A percentile compares a stretch with the other conserved stretches of the same genome.
phyloP scores from a whole-genome alignment of 2,797 vertebrate species.

The Loriculus beryllinus region DNA sequence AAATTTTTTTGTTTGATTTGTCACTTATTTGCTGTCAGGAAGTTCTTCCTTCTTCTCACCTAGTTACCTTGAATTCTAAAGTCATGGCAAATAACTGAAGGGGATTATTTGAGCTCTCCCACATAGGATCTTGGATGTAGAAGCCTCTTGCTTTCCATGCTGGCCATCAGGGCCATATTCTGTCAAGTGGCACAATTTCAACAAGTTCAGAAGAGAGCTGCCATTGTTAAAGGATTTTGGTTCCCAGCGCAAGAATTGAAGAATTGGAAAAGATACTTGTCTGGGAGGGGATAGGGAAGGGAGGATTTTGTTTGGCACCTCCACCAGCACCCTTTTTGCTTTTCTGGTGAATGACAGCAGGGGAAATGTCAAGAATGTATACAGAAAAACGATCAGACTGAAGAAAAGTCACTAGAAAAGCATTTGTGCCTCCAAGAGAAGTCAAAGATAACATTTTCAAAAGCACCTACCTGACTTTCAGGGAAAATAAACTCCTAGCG shows the following conservation, averaged over 20 bases:
- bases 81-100: neutral
- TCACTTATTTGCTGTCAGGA: neutral
- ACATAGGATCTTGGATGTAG: accelerated
- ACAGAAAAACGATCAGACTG: neutral
- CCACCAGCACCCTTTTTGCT: neutral
- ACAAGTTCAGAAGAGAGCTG: neutral
- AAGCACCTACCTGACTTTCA: neutral
- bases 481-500: neutral
- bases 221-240: neutral
- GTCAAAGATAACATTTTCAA: neutral
- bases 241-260: neutral
- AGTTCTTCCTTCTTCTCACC: neutral
- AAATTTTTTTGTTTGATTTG: neutral
- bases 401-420: neutral
- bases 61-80: neutral
- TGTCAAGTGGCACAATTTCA: neutral
- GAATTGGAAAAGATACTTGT: neutral
- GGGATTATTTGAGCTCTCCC: neutral
- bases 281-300: neutral
- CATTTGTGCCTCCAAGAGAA: neutral
- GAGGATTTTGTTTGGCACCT: neutral
- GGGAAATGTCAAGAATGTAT: neutral
- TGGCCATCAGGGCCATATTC: neutral
- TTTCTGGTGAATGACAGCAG: neutral
- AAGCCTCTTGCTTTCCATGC: neutral